Evolutionary conservation across 2,888 invertebrate genomes (phyloP), one percentile per base, ranked within the genome.

Genomic region (Sarcophaga carnaria): DNA sequence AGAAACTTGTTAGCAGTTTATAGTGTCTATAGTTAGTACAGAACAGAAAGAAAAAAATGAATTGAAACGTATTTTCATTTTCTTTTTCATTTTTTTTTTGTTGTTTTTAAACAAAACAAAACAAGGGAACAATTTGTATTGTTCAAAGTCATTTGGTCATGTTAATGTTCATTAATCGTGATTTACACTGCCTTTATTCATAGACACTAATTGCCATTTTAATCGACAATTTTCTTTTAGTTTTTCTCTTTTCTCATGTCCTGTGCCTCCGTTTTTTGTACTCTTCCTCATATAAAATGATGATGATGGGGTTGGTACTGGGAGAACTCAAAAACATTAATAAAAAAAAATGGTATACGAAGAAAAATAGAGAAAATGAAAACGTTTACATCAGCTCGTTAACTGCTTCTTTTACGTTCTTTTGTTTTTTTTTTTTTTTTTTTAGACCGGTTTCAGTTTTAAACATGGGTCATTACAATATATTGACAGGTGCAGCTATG

Each of bases 141-240:
- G 86, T 86, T 86, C 86, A 80, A 83, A 86, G 86, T 88, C 88
- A 88, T 88, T 88, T 88, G 86, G 88, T 87, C 88, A 88, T 88
- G 85, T 83, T 84, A 88, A 89, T 88, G 87, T 84, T 80, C 88
- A 88, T 89, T 89, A 89, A 89, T 89, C 87, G 84, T 88, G 88
- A 89, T 89, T 89, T 89, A 86, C 82, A 88, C 87, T 71, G 47
- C 72, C 62, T 78, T 79, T 71, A 75, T 76, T 84, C 81, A 75
- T 81, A 87, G 87, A 84, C 83, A 88, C 81, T 83, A 86, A 88
- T 88, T 82, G 80, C 86, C 80, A 80, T 86, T 86, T 83, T 78
- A 72, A 20, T 74, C 37, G 20, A 76, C n/a, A 70, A 78, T 78
- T 69, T 77, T 60, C 70, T 72, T 82, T 49, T 70, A 3, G 2